Percentiles rank a stretch among this genome's conserved stretches.
phyloP scores from a whole-genome alignment of 2,113 vertebrate genomes.

The Takifugu flavidus region DNA sequence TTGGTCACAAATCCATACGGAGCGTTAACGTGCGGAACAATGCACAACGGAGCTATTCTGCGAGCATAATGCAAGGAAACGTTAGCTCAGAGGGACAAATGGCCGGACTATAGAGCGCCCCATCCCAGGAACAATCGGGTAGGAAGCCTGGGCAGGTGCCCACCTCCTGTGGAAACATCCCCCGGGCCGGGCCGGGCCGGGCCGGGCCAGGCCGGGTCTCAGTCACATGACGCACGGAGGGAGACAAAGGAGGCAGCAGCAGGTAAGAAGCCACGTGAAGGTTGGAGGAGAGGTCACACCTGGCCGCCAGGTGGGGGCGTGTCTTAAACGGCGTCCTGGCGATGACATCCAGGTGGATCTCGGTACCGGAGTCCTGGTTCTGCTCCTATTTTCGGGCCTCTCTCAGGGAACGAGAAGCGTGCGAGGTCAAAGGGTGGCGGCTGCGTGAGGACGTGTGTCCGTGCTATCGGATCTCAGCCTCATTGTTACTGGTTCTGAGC shows the following conservation, averaged over 20 bases:
- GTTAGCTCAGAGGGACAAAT: conserved; percentile 61
- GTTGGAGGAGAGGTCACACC: too few relatives aligned
- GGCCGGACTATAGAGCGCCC: conserved; percentile 47
- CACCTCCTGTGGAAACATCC: conserved; percentile 67
- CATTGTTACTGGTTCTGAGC: conserved; percentile 57
- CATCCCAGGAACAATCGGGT: conserved; percentile 60
- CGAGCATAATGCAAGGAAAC: conserved; percentile 69
- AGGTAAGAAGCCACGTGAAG: too few relatives aligned
- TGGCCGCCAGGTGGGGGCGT: too few relatives aligned
- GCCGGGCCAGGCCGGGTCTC: too few relatives aligned
- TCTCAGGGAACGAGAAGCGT: not conserved
- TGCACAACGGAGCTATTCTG: conserved; percentile 61
- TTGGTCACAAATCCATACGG: conserved; percentile 52
- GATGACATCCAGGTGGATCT: too few relatives aligned
- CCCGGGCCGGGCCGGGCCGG: too few relatives aligned
- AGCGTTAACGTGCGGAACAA: conserved; percentile 53
- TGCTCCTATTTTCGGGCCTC: too few relatives aligned
- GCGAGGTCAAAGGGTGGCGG: not conserved
- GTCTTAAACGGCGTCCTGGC: too few relatives aligned
- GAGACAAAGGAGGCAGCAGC: conserved; percentile 26
- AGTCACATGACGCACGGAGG: too few relatives aligned
- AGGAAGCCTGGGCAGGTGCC: conserved; percentile 66
- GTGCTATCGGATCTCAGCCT: conserved; percentile 31
- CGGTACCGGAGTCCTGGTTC: too few relatives aligned
- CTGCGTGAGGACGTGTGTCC: conserved; percentile 18